Conservation (phyloP, 2,113 vertebrate genomes). For the Holacanthus passer region DNA sequence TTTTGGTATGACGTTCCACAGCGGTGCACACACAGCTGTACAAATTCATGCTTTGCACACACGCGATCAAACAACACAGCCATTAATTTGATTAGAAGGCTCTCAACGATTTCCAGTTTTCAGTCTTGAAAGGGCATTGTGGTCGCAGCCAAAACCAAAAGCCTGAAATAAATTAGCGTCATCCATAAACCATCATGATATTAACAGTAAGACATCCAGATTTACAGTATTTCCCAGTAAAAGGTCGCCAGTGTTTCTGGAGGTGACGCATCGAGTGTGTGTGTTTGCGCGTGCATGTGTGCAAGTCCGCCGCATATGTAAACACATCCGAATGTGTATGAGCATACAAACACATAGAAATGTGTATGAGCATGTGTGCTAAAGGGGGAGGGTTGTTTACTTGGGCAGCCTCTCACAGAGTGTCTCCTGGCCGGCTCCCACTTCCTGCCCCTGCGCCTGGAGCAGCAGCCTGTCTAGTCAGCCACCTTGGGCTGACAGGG, state of each 20-base stretch:
- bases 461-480: slow-evolving; percentile 79
- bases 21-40: slow-evolving; percentile 52
- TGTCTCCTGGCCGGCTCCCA: slow-evolving; percentile 73
- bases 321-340: slow-evolving; percentile 66
- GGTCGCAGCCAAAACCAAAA: slow-evolving; percentile 29
- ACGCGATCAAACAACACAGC: slow-evolving; percentile 41
- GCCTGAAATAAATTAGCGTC: slow-evolving; percentile 50
- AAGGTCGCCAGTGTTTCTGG: slow-evolving; percentile 36
- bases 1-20: slow-evolving; percentile 32
- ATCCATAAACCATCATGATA: slow-evolving; percentile 53
- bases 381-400: slow-evolving; percentile 76
- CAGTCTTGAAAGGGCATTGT: slow-evolving; percentile 49
- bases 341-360: slow-evolving; percentile 65
- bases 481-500: slow-evolving; percentile 75
- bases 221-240: slow-evolving; percentile 61
- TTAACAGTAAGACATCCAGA: slow-evolving; percentile 59
- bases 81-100: slow-evolving; percentile 56
- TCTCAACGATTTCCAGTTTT: slow-evolving; percentile 58
- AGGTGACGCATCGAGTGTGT: slow-evolving; percentile 38
- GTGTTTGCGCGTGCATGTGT: slow-evolving; percentile 24
- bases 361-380: slow-evolving; percentile 73
- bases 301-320: slow-evolving; percentile 47
- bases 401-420: slow-evolving; percentile 75
- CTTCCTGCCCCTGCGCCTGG: slow-evolving; percentile 78
- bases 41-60: slow-evolving; percentile 52